Conservation (phyloP, 92 coral and sea anemone genomes). For the Diadumene lineata region DNA sequence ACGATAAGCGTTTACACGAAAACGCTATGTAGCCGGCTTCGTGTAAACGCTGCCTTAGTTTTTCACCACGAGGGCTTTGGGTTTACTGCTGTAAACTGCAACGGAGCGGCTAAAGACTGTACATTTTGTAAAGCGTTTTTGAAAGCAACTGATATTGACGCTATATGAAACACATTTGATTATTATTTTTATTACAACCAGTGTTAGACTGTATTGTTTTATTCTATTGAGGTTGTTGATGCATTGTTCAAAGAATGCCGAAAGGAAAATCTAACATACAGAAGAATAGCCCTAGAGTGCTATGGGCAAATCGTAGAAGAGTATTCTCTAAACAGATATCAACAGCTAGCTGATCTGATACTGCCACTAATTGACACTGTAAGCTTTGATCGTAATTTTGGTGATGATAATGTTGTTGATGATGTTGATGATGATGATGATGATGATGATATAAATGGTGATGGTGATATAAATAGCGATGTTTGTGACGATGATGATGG, state of each 20-base stretch:
- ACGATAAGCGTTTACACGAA: too few relatives aligned
- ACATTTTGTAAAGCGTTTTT: too few relatives aligned
- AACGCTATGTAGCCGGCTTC: too few relatives aligned
- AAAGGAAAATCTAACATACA: slow-evolving; percentile 79
- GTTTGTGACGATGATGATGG: neutral
- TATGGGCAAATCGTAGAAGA: slow-evolving; percentile 81
- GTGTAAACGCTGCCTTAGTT: too few relatives aligned
- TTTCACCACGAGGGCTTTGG: too few relatives aligned
- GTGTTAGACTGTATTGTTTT: too few relatives aligned
- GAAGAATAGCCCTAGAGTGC: slow-evolving; percentile 70
- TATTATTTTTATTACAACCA: too few relatives aligned
- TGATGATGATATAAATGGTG: neutral
- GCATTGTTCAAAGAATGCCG: slow-evolving; percentile 79
- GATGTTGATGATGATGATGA: neutral
- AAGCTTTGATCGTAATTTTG: neutral
- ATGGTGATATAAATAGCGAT: neutral
- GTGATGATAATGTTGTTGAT: too few relatives aligned
- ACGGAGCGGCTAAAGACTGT: too few relatives aligned
- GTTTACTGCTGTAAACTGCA: too few relatives aligned
- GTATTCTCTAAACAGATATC: slow-evolving; percentile 68
- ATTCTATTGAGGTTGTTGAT: slow-evolving; percentile 62
- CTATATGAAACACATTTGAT: too few relatives aligned
- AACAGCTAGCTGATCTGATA: slow-evolving; percentile 73
- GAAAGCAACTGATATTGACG: too few relatives aligned
- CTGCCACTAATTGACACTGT: slow-evolving; percentile 86